phyloP scores from a whole-genome alignment of 1,140 invertebrate species.

The Drosophila equinoxialis region DNA sequence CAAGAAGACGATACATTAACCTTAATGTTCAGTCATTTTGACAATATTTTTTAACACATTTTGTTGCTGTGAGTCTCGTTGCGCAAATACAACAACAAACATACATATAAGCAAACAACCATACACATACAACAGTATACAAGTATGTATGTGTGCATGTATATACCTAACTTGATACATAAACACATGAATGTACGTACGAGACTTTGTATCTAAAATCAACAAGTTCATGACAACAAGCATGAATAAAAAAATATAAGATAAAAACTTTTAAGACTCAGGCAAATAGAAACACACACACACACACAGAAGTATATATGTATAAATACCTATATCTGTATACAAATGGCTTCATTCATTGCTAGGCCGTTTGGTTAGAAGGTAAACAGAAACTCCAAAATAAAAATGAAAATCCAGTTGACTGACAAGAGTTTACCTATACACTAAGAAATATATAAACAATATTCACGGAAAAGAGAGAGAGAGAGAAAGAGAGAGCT shows the following conservation, averaged over 20 bases:
- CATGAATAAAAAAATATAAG: constrained; percentile 55
- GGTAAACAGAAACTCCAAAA: constrained; percentile 54
- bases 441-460: neutral
- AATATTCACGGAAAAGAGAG: neutral
- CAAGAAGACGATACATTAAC: constrained; percentile 73
- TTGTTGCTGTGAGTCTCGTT: constrained; percentile 56
- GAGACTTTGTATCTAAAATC: constrained; percentile 76
- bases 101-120: neutral
- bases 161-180: neutral
- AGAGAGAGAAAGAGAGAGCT: neutral
- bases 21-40: constrained; percentile 69
- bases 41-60: constrained; percentile 67
- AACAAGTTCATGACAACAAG: constrained; percentile 72
- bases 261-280: constrained; percentile 75
- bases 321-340: constrained; percentile 13
- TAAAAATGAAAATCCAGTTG: constrained; percentile 33
- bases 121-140: too few relatives aligned
- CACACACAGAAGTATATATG: constrained; percentile 13
- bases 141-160: neutral
- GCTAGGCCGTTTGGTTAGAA: constrained; percentile 59
- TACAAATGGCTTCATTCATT: constrained; percentile 57
- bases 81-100: constrained; percentile 65
- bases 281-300: constrained; percentile 49
- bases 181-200: neutral
- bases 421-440: constrained; percentile 45